Base-by-base conservation (phyloP, 2,797 vertebrate genomes). In the Peromyscus eremicus region DNA sequence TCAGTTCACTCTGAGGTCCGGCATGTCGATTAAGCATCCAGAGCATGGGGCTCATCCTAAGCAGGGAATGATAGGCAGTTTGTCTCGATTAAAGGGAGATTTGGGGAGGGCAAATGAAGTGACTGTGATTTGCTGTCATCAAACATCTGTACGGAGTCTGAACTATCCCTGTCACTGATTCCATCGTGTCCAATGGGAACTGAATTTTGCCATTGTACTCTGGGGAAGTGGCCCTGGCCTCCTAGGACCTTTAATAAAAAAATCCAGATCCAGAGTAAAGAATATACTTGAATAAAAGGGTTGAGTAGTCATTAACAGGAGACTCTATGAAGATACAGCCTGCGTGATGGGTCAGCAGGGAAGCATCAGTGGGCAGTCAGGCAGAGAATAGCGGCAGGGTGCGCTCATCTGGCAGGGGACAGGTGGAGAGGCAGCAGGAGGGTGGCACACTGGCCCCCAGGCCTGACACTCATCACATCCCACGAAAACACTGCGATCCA, bases 401-500 rank as follows among this genome's bases (percentile, higher is more conserved):
- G 92, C 83, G 96, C 55, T 94, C 97, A 73, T 97, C 98, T 98
- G 98, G 98, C 98, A 98, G 96, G 0, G 0, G 97, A 95, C 98
- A 98, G 98, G 98, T 97, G 98, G 96, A 94, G 62, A 96, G 96
- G 95, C 98, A 98, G 98, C 97, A 40, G 98, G 98, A 98, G 97
- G 85, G 97, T 32, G 14, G 95, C 95, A 60, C 97, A 94, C 94
- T 97, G 96, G 96, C 94, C 98, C 97, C 75, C 13, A 0, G 0
- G 16, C 96, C 97, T 98, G 98, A 98, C 98, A 97, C 96, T 98
- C 98, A 98, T 98, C 98, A 98, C 97, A 98, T 97, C 97, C 97
- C 97, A 96, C 96, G 97, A 97, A 98, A 98, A 97, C 98, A 92
- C 97, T 94, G 79, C 60, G 75, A 21, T 70, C 92, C 17, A 91